phyloP scores from a whole-genome alignment of 2,888 invertebrate genomes.

The Lasioglossum calceatum region DNA sequence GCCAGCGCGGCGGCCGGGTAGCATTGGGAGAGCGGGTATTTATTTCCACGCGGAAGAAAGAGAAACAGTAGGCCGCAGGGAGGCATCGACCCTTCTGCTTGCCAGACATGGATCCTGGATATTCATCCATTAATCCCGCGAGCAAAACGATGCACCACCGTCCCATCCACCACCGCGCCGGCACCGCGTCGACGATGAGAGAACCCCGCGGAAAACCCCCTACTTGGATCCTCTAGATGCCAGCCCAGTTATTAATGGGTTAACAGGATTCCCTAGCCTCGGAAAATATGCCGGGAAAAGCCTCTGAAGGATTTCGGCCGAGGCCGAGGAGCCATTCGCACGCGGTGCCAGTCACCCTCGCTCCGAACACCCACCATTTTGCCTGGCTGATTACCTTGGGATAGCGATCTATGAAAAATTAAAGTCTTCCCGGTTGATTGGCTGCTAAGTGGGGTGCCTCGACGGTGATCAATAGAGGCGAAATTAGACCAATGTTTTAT shows the following conservation, averaged over 20 bases:
- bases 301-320: slow-evolving; percentile 70
- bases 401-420: background rate
- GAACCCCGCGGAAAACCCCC: slow-evolving; percentile 50
- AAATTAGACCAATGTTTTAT: background rate
- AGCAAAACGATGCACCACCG: slow-evolving; percentile 73
- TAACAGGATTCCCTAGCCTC: slow-evolving; percentile 80
- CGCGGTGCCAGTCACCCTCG: background rate
- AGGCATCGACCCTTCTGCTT: slow-evolving; percentile 53
- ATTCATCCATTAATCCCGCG: slow-evolving; percentile 74
- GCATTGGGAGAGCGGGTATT: slow-evolving; percentile 21
- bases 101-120: slow-evolving; percentile 60
- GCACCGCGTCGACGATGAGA: slow-evolving; percentile 44
- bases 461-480: background rate
- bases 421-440: background rate
- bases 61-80: slow-evolving; percentile 57
- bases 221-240: slow-evolving; percentile 58
- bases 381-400: background rate
- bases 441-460: background rate
- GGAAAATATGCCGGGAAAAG: slow-evolving; percentile 77
- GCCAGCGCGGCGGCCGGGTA: background rate
- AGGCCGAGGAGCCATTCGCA: slow-evolving; percentile 45
- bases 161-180: slow-evolving; percentile 48
- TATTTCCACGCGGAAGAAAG: slow-evolving; percentile 44
- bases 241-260: slow-evolving; percentile 80
- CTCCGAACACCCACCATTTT: background rate